Percentiles rank a stretch among this genome's conserved stretches.
Evolutionary conservation across 1,140 invertebrate genomes (phyloP).

Genomic region (Drosophila bifasciata): DNA sequence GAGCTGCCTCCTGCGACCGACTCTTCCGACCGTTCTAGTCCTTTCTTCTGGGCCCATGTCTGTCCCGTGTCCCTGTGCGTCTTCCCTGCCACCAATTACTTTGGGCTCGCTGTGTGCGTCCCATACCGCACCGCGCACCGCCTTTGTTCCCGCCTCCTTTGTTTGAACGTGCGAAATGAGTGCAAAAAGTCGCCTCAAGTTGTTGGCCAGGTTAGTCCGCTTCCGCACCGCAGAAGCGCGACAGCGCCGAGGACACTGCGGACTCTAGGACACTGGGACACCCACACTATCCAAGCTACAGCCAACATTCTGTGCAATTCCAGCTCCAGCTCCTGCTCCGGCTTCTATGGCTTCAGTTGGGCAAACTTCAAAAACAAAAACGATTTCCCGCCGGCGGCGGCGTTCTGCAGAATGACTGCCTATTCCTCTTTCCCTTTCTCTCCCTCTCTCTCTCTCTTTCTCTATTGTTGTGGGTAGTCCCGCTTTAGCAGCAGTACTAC

Average conservation of each 20-base stretch:
- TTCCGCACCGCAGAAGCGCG: constrained; percentile 15
- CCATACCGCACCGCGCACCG: too few species aligned
- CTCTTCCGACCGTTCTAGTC: constrained; percentile 20
- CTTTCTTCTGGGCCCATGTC: constrained; percentile 25
- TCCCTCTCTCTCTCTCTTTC: neutral
- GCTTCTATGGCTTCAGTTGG: constrained; percentile 27
- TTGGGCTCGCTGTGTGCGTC: constrained; percentile 18
- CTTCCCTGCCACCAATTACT: constrained; percentile 39
- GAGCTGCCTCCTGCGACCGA: too few species aligned
- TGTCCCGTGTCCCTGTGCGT: constrained; percentile 12
- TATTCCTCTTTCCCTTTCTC: constrained; percentile 1
- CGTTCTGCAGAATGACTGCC: constrained; percentile 24
- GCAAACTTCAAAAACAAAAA: constrained; percentile 72
- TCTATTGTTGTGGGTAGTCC: constrained; percentile 15
- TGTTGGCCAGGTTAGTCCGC: constrained; percentile 45
- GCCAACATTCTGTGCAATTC: too few species aligned
- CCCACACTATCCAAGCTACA: too few species aligned
- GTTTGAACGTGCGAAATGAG: constrained; percentile 73
- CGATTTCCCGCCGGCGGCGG: constrained; percentile 66
- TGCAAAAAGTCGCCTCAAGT: constrained; percentile 76
- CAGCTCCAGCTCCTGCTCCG: neutral
- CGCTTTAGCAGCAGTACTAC: neutral
- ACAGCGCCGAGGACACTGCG: neutral
- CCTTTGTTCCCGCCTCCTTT: constrained; percentile 16
- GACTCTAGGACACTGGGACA: too few species aligned